Evolutionary conservation across 2,888 invertebrate genomes (phyloP), one percentile per base, ranked within the genome.

Genomic region (Dasysyrphus tricinctus): DNA sequence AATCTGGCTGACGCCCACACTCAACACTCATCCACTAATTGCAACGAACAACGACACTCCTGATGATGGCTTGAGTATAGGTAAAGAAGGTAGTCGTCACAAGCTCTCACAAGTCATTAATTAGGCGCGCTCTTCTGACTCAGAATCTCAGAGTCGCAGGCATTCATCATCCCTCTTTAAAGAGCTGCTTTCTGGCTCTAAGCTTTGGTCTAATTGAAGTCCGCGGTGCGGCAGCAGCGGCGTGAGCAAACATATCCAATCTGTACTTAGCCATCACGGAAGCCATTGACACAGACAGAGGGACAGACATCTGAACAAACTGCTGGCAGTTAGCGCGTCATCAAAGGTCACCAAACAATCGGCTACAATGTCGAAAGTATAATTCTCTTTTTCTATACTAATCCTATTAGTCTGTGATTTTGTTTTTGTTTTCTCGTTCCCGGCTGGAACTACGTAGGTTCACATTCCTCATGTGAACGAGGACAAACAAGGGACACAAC

Each of bases 391-490:
- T 67, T 12, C 37, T 70, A 16, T 47, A 59, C 75, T 79, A 82
- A 86, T 86, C 86, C 86, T 75, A 86, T 86, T 82, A 86, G 85
- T 73, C 85, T 63, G 78, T 63, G 63, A 65, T 57, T 67, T 75
- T 63, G n/a, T 34, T 37, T 37, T 73, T 78, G 34, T 59, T 61
- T 67, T 79, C 69, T 51, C 29, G 44, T 75, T 69, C 47, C 29
- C 39, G 16, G 47, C 32, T 37, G 39, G n/a, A 49, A 37, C 34
- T 67, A 67, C 67, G 67, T 67, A 67, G 19, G 69, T 42, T 63
- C 73, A 81, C 85, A 86, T 86, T 86, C 86, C 78, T 82, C 86
- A 82, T 86, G 81, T 82, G 86, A 86, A 86, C 72, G 84, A 73
- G 84, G 84, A 85, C 84, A 80, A 80, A 72, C 81, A 78, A 70